Evolutionary conservation across 2,797 vertebrate species (phyloP), one percentile per base, ranked within the genome.

Genomic region (Cuniculus paca): DNA sequence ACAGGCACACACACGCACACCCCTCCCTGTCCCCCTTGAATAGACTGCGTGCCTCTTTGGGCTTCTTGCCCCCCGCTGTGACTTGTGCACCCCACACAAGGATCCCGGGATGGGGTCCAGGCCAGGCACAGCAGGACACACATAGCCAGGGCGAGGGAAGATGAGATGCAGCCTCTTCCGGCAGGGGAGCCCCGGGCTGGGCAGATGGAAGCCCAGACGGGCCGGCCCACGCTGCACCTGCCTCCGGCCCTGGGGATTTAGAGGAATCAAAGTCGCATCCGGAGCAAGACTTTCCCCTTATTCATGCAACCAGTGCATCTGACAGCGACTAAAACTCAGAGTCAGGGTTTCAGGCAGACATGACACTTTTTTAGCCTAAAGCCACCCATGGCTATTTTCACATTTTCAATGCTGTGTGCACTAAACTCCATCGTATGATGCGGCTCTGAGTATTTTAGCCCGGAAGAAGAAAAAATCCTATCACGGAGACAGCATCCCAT

Each of bases 281-380:
- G 6, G 6, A 39, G 24, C 1, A 2, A 72, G 58, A 34, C 9
- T 0, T 19, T 2, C 9, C 7, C 9, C 28, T 8, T 20, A 1
- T 11, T 63, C 61, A 17, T 0, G 0, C 3, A n/a, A 2, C 74
- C 28, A 1, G 83, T 0, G 0, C 79, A 24, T 7, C 5, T 8
- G 16, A 56, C 4, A 16, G 50, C 52, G 7, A 1, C 20, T 48
- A 42, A 56, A 91, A 65, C 26, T 65, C 68, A 6, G 6, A 6
- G 70, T 94, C 22, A 14, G 70, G 85, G 50, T 7, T 65, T 72
- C 31, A 48, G 56, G 54, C 83, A 89, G 6, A 36, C 0, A 4
- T 10, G 77, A 52, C 75, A 31, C 48, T 65, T 45, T 75, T 84
- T 70, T 36, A 80, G 70, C 88, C 34, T 48, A 16, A 80, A 88